Evolutionary conservation across 2,113 vertebrate genomes (phyloP).

Genomic region (Pangasianodon hypophthalmus): DNA sequence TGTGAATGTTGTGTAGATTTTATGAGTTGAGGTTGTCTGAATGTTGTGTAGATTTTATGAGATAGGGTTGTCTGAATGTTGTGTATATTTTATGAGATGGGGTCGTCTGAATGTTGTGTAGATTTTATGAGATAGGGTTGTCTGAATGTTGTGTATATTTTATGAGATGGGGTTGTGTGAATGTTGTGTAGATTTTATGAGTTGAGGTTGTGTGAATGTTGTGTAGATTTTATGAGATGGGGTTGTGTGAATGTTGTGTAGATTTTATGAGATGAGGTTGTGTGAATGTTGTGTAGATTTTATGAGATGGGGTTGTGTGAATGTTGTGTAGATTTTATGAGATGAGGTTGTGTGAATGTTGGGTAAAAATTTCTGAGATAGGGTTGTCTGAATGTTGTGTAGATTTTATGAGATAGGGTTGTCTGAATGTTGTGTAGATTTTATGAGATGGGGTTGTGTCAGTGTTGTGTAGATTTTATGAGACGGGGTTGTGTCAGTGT

Average conservation of each 20-base stretch:
- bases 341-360: background rate
- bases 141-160: background rate
- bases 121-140: background rate
- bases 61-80: background rate
- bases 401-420: too few species aligned
- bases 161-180: background rate
- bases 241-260: background rate
- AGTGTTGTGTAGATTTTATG: background rate
- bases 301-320: too few species aligned
- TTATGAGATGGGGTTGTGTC: background rate
- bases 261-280: too few species aligned
- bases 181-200: too few species aligned
- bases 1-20: too few species aligned
- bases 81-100: background rate
- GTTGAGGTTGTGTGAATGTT: too few species aligned
- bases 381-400: too few species aligned
- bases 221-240: background rate
- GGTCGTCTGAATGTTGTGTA: background rate
- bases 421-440: background rate
- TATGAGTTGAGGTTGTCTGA: too few species aligned
- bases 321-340: background rate
- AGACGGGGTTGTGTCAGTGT: background rate
- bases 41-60: background rate
- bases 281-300: too few species aligned
- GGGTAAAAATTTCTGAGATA: too few species aligned